Evolutionary conservation across 2,113 vertebrate genomes (phyloP).

Genomic region (Australoheros scitulus): DNA sequence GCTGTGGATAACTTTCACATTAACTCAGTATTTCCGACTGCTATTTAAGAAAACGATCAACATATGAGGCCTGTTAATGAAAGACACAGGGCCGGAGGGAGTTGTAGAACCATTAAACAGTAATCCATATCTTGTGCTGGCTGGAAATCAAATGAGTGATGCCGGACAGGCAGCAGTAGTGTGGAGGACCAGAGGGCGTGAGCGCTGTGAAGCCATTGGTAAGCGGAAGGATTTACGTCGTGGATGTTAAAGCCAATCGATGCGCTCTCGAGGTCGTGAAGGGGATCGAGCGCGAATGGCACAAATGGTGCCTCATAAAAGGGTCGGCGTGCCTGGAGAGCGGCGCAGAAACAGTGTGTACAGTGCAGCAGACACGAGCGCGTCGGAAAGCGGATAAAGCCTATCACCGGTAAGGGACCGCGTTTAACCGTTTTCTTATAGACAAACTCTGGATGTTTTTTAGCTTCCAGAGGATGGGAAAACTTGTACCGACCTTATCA

Average conservation of each 20-base stretch:
- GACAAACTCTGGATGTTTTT: neutral
- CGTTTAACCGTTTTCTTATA: too few species aligned
- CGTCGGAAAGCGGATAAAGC: neutral
- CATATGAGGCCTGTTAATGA: neutral
- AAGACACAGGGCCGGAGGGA: neutral
- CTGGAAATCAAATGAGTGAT: neutral
- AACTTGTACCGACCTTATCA: neutral
- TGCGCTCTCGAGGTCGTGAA: constrained; percentile 31
- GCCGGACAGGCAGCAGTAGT: neutral
- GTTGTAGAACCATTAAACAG: neutral
- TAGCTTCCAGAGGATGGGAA: too few species aligned
- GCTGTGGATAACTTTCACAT: neutral
- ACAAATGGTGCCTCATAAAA: constrained; percentile 54
- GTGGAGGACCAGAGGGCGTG: constrained; percentile 7
- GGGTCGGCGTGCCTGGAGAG: constrained; percentile 17
- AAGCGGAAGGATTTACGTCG: constrained; percentile 48
- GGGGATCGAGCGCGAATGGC: constrained; percentile 65
- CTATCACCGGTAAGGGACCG: constrained; percentile 33
- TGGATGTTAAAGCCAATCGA: constrained; percentile 63
- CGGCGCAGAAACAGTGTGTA: neutral
- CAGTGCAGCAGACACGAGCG: neutral
- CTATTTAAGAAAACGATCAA: neutral
- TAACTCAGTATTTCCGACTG: neutral
- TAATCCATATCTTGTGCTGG: neutral
- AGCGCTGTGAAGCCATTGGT: constrained; percentile 42